A percentile compares a stretch with the other conserved stretches of the same genome.
These are phyloP conservation scores for Drosophila ambigua DNA, from an alignment of 1,140 invertebrate species.

Conservation along the genomic window DNA sequence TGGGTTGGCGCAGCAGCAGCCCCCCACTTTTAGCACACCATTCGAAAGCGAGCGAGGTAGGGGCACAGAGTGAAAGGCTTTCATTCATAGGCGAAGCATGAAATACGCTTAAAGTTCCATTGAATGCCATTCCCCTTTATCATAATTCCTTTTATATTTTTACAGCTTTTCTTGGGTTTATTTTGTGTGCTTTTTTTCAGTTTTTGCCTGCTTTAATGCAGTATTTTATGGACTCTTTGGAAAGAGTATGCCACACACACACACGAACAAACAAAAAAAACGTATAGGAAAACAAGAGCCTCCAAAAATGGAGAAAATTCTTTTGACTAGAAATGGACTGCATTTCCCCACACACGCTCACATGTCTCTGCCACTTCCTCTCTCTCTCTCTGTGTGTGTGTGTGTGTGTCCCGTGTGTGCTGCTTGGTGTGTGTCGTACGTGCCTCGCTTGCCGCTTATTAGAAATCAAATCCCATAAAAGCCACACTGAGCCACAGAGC, in stretches of 20 bases:
- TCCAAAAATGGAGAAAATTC: constrained; percentile 36
- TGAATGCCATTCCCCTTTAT: too few species aligned
- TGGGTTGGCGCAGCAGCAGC: neutral
- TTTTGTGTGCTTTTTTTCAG: too few species aligned
- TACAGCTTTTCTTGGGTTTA: too few species aligned
- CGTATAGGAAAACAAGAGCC: constrained; percentile 41
- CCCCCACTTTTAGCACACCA: constrained; percentile 1
- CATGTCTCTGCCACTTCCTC: neutral
- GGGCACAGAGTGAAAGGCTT: neutral
- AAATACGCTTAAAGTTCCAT: too few species aligned
- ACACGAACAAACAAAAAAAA: constrained; percentile 6
- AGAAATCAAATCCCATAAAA: constrained; percentile 81
- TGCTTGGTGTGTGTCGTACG: constrained; percentile 45
- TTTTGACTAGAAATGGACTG: constrained; percentile 47
- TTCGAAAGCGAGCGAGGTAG: neutral
- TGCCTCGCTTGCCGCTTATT: constrained; percentile 79
- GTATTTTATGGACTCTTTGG: too few species aligned
- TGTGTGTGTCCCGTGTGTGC: constrained; percentile 20
- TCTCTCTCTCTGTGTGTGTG: neutral
- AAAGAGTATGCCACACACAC: too few species aligned
- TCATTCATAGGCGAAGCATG: too few species aligned
- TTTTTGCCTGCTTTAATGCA: too few species aligned
- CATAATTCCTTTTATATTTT: too few species aligned
- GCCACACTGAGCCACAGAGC: constrained; percentile 71
- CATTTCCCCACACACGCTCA: constrained; percentile 9